phyloP scores from a whole-genome alignment of 2,888 invertebrate species.

The Amorpha juglandis region DNA sequence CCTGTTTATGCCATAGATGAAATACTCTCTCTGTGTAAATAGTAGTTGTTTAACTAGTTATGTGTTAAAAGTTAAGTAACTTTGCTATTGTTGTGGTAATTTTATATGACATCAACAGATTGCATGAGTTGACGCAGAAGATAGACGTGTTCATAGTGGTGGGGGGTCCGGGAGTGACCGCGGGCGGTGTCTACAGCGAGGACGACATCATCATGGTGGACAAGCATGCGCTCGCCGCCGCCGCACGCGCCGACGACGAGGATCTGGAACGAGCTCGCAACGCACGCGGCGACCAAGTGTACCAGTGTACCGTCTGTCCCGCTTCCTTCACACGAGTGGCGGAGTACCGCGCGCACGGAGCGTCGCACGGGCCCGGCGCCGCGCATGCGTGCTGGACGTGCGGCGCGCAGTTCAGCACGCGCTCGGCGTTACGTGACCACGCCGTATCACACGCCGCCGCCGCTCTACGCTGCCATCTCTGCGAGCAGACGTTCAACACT shows the following conservation, averaged over 20 bases:
- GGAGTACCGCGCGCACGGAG: slow-evolving; percentile 60
- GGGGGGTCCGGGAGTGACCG: slow-evolving; percentile 48
- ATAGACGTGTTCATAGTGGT: slow-evolving; percentile 79
- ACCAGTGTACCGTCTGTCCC: slow-evolving; percentile 76
- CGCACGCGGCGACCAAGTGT: slow-evolving; percentile 67
- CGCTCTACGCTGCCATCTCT: slow-evolving; percentile 53
- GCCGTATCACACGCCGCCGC: slow-evolving; percentile 42
- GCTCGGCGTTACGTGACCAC: slow-evolving; percentile 54
- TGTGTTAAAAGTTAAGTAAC: too few relatives aligned
- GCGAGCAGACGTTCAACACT: slow-evolving; percentile 43
- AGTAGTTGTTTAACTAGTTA: too few relatives aligned
- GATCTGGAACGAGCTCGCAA: slow-evolving; percentile 62
- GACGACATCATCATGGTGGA: slow-evolving; percentile 80
- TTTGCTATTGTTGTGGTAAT: not conserved
- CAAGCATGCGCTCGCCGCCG: slow-evolving; percentile 65
- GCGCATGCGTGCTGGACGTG: slow-evolving; percentile 76
- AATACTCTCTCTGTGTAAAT: too few relatives aligned
- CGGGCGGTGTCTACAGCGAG: slow-evolving; percentile 66
- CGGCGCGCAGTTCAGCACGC: slow-evolving; percentile 63
- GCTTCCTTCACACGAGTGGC: slow-evolving; percentile 64
- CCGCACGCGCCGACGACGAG: slow-evolving; percentile 63
- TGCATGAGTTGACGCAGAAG: slow-evolving; percentile 75
- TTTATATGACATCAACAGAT: slow-evolving; percentile 37
- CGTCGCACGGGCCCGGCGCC: slow-evolving; percentile 54
- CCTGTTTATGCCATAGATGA: too few relatives aligned